Conservation (phyloP, 2,113 vertebrate genomes). For the Micromys minutus region DNA sequence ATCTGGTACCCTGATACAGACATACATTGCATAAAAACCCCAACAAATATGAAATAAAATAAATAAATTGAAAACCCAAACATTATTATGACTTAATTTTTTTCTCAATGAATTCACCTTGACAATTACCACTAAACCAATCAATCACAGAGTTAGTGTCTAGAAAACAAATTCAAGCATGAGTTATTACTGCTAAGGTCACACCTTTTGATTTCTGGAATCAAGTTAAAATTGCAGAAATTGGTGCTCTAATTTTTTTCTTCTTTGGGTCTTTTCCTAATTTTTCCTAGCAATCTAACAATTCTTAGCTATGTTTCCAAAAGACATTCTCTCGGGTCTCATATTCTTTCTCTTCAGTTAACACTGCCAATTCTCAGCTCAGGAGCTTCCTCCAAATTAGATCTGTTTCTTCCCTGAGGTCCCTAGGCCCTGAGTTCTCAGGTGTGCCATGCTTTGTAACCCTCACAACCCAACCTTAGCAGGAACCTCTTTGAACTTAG, state of each 20-base stretch:
- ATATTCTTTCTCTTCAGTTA: neutral
- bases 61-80: neutral
- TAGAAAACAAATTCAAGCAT: constrained; percentile 39
- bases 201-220: constrained; percentile 22
- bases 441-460: accelerated
- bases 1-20: neutral
- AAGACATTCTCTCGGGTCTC: neutral
- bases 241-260: neutral
- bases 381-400: neutral
- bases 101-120: neutral
- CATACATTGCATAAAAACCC: neutral
- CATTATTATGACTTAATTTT: neutral
- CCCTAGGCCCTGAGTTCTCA: neutral
- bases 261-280: neutral
- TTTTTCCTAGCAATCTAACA: neutral
- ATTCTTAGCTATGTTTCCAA: neutral
- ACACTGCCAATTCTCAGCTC: neutral
- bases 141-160: neutral
- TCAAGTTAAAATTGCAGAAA: neutral
- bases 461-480: neutral
- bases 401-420: neutral
- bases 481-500: neutral
- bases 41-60: neutral
- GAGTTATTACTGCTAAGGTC: neutral
- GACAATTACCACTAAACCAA: neutral